A percentile compares a stretch with the other conserved stretches of the same genome.
Evolutionary conservation across 2,113 vertebrate species (phyloP).

Genomic region (Saguinus imperator): DNA sequence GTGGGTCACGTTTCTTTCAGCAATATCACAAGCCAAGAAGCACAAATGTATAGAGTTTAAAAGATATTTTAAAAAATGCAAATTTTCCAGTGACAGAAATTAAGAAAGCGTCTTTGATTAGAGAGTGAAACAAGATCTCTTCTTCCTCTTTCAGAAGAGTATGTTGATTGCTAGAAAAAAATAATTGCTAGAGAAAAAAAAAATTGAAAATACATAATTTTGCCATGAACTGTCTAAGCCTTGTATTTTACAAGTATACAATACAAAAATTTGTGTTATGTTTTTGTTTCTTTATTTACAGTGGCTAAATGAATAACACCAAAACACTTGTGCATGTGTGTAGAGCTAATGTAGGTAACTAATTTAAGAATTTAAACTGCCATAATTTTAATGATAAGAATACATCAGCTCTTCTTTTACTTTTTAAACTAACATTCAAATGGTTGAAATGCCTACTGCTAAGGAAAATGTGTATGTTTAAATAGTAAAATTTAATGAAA

Average conservation of each 20-base stretch:
- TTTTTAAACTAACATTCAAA: not conserved
- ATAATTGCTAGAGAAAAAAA: not conserved
- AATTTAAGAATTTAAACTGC: not conserved
- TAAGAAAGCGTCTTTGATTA: not conserved
- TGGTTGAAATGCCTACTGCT: not conserved
- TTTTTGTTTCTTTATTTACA: slow-evolving; percentile 11
- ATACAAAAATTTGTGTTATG: not conserved
- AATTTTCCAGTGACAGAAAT: not conserved
- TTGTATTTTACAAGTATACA: not conserved
- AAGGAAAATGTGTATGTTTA: not conserved
- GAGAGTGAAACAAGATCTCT: not conserved
- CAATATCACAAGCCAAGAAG: not conserved
- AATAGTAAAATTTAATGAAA: not conserved
- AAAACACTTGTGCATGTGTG: not conserved
- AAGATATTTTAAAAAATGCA: not conserved
- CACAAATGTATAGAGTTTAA: not conserved
- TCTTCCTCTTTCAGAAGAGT: not conserved
- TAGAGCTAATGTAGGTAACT: not conserved
- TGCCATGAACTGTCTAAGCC: not conserved
- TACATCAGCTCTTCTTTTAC: not conserved
- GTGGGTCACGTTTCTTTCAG: not conserved
- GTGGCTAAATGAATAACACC: not conserved
- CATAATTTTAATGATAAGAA: not conserved
- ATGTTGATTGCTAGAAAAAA: not conserved
- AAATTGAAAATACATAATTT: not conserved